These are phyloP conservation scores for Natator depressus DNA, from an alignment of 2,113 vertebrate species.

Conservation along the genomic window DNA sequence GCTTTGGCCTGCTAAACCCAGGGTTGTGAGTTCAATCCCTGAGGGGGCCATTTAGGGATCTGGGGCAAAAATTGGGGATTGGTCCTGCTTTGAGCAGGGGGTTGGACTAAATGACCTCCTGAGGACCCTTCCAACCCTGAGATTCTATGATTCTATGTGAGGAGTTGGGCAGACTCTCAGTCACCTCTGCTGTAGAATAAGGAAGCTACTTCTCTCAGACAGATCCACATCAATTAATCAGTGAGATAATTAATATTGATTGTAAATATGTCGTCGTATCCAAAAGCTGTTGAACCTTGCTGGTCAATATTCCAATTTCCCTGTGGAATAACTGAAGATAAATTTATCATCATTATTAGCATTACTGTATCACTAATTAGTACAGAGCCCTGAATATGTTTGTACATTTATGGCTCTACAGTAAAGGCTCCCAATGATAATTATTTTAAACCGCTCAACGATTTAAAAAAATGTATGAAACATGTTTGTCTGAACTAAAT, in stretches of 20 bases:
- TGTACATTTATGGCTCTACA: background rate
- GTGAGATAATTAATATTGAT: constrained; percentile 38
- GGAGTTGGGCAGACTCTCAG: constrained; percentile 57
- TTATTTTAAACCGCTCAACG: background rate
- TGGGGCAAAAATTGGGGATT: too few species aligned
- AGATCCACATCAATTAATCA: background rate
- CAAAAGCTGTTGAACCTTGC: constrained; percentile 32
- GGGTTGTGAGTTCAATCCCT: too few species aligned
- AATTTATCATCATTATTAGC: background rate
- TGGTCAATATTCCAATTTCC: constrained; percentile 9
- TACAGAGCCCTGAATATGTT: background rate
- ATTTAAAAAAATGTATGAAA: background rate
- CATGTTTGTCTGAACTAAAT: background rate
- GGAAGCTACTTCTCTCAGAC: background rate
- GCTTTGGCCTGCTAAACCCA: too few species aligned
- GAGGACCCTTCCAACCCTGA: too few species aligned
- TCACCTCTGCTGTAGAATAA: background rate
- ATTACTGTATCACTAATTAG: background rate
- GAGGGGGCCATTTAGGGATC: too few species aligned
- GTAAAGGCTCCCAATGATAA: background rate
- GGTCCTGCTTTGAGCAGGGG: too few species aligned
- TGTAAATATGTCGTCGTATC: constrained; percentile 37
- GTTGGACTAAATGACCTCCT: too few species aligned
- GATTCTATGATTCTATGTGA: background rate
- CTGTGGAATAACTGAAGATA: background rate